Evolutionary conservation across 2,797 vertebrate genomes (phyloP), one percentile per base, ranked within the genome.

Genomic region (Crenichthys baileyi): DNA sequence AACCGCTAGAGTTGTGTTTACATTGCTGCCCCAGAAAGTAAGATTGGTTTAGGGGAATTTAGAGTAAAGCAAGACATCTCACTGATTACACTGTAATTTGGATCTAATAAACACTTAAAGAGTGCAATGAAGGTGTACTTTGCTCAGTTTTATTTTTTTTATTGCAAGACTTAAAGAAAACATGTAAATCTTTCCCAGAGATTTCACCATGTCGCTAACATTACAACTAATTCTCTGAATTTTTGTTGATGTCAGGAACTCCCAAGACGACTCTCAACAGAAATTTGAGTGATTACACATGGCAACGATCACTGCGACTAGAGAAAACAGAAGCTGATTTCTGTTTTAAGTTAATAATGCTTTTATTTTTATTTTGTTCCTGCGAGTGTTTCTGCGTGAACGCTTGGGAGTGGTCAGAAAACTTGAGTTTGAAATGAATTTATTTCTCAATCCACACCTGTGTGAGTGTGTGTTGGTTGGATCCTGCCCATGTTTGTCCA

Each of bases 81-180:
- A 0, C 89, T 88, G 85, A 93, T 93, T 90, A 90, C 75, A 72
- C 56, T 58, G 79, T 61, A 79, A 90, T 89, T 81, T 75, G 81
- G 87, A 91, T 83, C 85, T 83, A 87, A 87, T 83, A 44, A 90
- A 88, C 85, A 85, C 83, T 82, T 87, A 65, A 53, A 78, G 80
- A 72, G 46, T 72, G 76, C 83, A 87, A 88, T 88, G 84, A 86
- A 83, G 82, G 78, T 18, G 16, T 36, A 8, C 29, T 72, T 31
- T n/a, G 20, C 75, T 77, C 70, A 7, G 22, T 77, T 87, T 80
- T 81, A 58, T 77, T 71, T 73, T 88, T 90, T 88, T 72, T 82
- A 85, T 88, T 89, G 81, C 44, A 71, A 76, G 50, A 70, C 63
- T 56, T 77, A 60, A 65, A 48, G 58, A 80, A 80, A 76, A 79